A percentile compares a stretch with the other conserved stretches of the same genome.
These are phyloP conservation scores for Diploscapter pachys DNA, from an alignment of 1,140 invertebrate genomes.

Conservation along the genomic window DNA sequence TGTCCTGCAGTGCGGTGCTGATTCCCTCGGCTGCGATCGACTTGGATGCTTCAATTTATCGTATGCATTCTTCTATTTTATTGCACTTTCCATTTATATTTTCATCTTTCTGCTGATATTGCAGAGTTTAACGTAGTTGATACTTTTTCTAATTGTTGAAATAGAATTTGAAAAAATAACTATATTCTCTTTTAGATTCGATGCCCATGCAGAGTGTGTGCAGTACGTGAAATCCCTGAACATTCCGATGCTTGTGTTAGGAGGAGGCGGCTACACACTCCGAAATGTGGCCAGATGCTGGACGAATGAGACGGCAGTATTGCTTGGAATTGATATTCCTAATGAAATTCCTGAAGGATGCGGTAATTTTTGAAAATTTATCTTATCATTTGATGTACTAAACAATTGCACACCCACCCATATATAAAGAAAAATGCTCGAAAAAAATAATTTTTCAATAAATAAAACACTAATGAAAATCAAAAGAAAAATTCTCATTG, in stretches of 20 bases:
- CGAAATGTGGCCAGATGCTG: conserved; percentile 96
- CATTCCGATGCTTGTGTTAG: conserved; percentile 86
- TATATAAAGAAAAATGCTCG: too few species aligned
- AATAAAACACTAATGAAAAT: conserved; percentile 6
- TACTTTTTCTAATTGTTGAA: too few species aligned
- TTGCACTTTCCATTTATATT: too few species aligned
- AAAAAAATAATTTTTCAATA: too few species aligned
- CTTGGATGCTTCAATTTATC: conserved; percentile 76
- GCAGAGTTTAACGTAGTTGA: too few species aligned
- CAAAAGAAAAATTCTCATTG: too few species aligned
- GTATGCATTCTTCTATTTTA: conserved; percentile 6
- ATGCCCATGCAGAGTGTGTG: conserved; percentile 91
- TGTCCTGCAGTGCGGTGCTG: conserved; percentile 94
- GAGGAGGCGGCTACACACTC: conserved; percentile 90
- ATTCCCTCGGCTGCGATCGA: conserved; percentile 90
- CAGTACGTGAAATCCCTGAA: conserved; percentile 90
- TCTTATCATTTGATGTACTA: too few species aligned
- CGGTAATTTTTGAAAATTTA: conserved; percentile 34
- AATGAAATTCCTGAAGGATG: conserved; percentile 82
- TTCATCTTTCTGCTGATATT: too few species aligned
- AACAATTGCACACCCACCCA: too few species aligned
- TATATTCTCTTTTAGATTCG: conserved; percentile 68
- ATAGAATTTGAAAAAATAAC: background rate
- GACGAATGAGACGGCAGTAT: conserved; percentile 94
- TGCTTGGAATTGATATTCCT: conserved; percentile 68